Percentiles rank a stretch among this genome's conserved stretches.
Evolutionary conservation across 2,797 vertebrate species (phyloP).

Genomic region (Bucorvus abyssinicus): DNA sequence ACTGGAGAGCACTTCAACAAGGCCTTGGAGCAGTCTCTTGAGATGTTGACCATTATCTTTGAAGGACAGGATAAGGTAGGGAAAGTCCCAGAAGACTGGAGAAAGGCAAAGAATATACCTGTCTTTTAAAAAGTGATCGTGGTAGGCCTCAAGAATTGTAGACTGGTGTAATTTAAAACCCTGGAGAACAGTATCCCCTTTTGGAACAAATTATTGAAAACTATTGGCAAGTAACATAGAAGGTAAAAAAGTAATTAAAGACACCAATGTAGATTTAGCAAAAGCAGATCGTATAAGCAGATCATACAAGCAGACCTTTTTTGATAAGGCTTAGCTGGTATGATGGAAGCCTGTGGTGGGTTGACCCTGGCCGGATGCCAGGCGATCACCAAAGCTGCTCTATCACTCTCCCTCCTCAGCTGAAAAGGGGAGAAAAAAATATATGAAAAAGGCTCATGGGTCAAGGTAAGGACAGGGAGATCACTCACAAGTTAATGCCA

Average conservation of each 20-base stretch:
- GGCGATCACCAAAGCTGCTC: background rate
- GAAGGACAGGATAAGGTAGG: background rate
- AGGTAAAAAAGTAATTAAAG: background rate
- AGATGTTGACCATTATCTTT: background rate
- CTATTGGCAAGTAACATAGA: background rate
- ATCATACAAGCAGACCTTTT: background rate
- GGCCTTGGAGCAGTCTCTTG: background rate
- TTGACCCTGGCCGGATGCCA: background rate
- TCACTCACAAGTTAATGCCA: background rate
- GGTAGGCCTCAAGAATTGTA: background rate
- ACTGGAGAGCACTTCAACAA: background rate
- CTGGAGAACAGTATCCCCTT: background rate
- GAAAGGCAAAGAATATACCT: background rate
- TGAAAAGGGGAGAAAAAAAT: background rate
- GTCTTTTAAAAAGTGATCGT: background rate
- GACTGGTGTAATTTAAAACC: background rate
- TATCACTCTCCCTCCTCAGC: background rate
- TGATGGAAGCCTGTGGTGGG: background rate
- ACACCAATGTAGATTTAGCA: background rate
- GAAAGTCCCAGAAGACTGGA: background rate
- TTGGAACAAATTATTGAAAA: background rate
- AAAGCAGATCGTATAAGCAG: background rate
- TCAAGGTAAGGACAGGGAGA: background rate
- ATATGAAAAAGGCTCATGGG: background rate
- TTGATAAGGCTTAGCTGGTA: background rate